Evolutionary conservation across 2,797 vertebrate genomes (phyloP).

Genomic region (Ciconia nigra): DNA sequence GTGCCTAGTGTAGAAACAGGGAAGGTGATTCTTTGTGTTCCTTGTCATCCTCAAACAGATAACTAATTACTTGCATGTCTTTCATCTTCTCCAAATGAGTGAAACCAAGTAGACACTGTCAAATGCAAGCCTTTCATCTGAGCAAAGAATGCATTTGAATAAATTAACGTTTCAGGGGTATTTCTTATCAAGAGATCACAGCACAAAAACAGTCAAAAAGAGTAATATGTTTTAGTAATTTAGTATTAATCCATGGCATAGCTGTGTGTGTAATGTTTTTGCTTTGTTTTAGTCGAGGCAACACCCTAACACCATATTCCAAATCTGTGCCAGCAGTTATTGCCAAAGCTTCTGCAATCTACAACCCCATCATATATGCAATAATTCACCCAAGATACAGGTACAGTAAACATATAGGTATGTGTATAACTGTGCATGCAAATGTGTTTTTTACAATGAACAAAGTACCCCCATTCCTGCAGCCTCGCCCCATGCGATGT

Average conservation of each 20-base stretch:
- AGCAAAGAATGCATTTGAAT: background rate
- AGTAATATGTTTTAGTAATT: background rate
- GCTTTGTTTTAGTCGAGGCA: slow-evolving; percentile 73
- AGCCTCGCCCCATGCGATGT: background rate
- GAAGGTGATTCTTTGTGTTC: background rate
- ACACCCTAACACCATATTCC: slow-evolving; percentile 83
- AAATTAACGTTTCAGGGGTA: background rate
- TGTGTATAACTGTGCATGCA: background rate
- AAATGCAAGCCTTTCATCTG: background rate
- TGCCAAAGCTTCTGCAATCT: slow-evolving; percentile 87
- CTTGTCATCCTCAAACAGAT: background rate
- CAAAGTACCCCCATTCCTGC: background rate
- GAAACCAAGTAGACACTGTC: background rate
- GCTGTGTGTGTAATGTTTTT: slow-evolving; percentile 10
- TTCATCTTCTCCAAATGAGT: background rate
- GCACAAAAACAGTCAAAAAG: background rate
- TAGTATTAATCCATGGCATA: background rate
- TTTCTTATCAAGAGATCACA: background rate
- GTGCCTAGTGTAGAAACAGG: background rate
- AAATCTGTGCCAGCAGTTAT: slow-evolving; percentile 88
- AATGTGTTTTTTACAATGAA: background rate
- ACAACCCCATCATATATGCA: slow-evolving; percentile 90
- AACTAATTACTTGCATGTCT: background rate
- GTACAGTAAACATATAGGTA: slow-evolving; percentile 64
- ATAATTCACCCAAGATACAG: slow-evolving; percentile 90